Base-by-base conservation (phyloP, 2,888 invertebrate genomes). In the Stenoptilia bipunctidactyla region DNA sequence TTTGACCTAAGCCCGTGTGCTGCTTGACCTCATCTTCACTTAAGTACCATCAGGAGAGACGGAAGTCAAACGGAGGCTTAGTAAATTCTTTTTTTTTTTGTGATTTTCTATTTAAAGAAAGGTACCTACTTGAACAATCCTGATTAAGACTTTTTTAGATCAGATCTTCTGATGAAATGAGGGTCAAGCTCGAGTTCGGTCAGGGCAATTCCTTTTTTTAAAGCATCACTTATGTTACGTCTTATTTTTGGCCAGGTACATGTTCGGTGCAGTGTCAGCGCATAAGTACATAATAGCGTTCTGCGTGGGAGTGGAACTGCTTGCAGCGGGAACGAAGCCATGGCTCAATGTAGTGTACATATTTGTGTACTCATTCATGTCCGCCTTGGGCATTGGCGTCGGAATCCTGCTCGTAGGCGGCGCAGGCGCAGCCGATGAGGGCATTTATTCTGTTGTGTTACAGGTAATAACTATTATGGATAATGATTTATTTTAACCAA, bases 231-330 rank as follows among this genome's bases (percentile, higher is more conserved):
- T 15, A 2, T 13, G 8, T 41, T 44, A n/a, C n/a, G n/a, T n/a
- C n/a, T 20, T 20, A 20, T 20, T 20, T 3, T 20, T 8, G 4
- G 3, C 27, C 49, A 87, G 87, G 87, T 93, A 92, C 61, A 91
- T 95, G 89, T 93, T 94, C 60, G 92, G 88, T 0, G 94, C 94
- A 0, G 92, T 95, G 0, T 90, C 92, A 1, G 92, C 93, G 0
- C 95, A 95, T 65, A 95, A 95, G 70, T 87, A 94, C 53, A 93
- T 95, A 35, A 90, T 95, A 43, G 92, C 94, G 1, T 94, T 95
- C 66, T 94, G 94, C 63, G 91, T 95, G 45, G 94, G 94, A 0
- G 89, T 94, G 45, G 93, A 95, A 58, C 72, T 95, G 37, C 85
- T 93, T 33, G 89, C 90, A 0, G 89, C 90, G 0, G 86, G 87